Percentiles rank a stretch among this genome's conserved stretches.
These are phyloP conservation scores for Sebastes schlegelii DNA, from an alignment of 2,113 vertebrate genomes.

Conservation along the genomic window DNA sequence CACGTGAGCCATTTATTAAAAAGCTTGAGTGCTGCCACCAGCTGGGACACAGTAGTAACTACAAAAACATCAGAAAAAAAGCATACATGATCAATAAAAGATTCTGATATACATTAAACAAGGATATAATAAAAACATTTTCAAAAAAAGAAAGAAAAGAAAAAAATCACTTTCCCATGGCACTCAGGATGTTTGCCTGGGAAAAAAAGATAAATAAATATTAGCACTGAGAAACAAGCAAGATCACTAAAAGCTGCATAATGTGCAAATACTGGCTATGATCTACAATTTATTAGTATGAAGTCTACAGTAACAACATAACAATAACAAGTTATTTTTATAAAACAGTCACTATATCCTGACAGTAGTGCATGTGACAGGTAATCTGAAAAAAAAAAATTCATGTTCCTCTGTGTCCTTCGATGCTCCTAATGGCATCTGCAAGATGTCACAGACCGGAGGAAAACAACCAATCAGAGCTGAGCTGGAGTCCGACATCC, in stretches of 20 bases:
- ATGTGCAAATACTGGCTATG: not conserved
- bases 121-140: not conserved
- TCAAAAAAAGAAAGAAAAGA: not conserved
- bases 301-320: too few relatives aligned
- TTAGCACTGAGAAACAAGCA: not conserved
- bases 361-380: too few relatives aligned
- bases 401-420: too few relatives aligned
- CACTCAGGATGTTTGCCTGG: conserved; percentile 84
- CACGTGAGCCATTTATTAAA: conserved; percentile 56
- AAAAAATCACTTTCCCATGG: conserved; percentile 73
- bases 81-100: not conserved
- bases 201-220: not conserved
- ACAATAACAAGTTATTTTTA: too few relatives aligned
- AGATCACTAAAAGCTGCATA: not conserved
- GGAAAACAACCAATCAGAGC: too few relatives aligned
- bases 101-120: conserved; percentile 22
- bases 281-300: too few relatives aligned
- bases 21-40: conserved; percentile 46
- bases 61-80: conserved; percentile 61
- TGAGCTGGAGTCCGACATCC: too few relatives aligned
- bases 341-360: too few relatives aligned
- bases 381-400: too few relatives aligned
- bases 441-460: too few relatives aligned
- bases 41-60: conserved; percentile 35
- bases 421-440: too few relatives aligned